Base-by-base conservation (phyloP, 2,797 vertebrate species). In the Etheostoma perlongum region DNA sequence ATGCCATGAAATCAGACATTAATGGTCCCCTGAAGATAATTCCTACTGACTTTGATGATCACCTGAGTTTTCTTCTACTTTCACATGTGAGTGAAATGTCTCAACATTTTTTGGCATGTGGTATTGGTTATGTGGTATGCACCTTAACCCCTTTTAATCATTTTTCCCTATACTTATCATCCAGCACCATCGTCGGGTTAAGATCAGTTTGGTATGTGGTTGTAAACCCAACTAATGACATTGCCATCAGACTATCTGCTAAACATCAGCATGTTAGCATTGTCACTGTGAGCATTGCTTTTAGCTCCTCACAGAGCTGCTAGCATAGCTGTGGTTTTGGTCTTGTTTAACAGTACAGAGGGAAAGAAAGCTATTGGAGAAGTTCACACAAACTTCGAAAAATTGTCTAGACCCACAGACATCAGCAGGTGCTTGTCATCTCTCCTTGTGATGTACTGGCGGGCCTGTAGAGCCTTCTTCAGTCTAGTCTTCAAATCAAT, bases 401-500 rank as follows among this genome's bases (percentile, higher is more conserved):
- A 73, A 47, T 64, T 14, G 16, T 73, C 10, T 62, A n/a, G 64
- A 33, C 14, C 57, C 44, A 48, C 6, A 67, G 59, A 67, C 21
- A 59, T 62, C 6, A 40, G 12, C 44, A 16, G 49, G 81, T 25
- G 33, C 59, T 49, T 25, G 55, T 72, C 42, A 53, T 61, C 61
- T 48, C 15, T 25, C 21, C 15, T 72, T 72, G 30, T 63, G 58
- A 73, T 58, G 62, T 21, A 13, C 62, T 8, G n/a, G 33, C 54
- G 47, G 52, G 48, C 40, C 33, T 57, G 52, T 33, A 49, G 60
- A 67, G 62, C 36, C 71, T 63, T 47, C 48, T 70, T 65, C 59
- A 76, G 8, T 65, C 33, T 65, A 1, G 21, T 71, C 72, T 53
- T 54, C 54, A 58, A 44, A 74, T 58, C 2, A 67, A 81, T 72